Percentiles rank a stretch among this genome's conserved stretches.
Conservation (phyloP, 2,888 invertebrate species). For the Harpalus rufipes region DNA sequence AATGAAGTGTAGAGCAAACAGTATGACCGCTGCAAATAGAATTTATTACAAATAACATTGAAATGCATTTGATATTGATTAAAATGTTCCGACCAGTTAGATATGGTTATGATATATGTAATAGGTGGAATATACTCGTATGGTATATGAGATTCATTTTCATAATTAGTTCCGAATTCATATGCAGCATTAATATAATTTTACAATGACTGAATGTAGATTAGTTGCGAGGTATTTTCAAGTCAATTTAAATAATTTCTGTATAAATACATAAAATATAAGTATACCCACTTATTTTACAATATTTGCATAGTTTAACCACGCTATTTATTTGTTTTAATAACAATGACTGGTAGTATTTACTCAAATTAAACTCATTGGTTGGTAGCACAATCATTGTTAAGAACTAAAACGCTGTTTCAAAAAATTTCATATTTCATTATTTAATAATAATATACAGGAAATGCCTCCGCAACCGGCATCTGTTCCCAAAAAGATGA, state of each 20-base stretch:
- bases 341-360: no score
- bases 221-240: not conserved
- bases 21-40: not conserved
- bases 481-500: no score
- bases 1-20: not conserved
- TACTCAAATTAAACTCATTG: no score
- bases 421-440: no score
- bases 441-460: no score
- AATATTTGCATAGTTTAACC: no score
- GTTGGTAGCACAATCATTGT: no score
- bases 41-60: conserved; percentile 11
- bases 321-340: no score
- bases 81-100: not conserved
- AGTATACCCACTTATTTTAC: no score
- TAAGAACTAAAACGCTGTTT: no score
- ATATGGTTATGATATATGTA: not conserved
- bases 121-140: not conserved
- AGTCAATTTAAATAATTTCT: not conserved
- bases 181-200: not conserved
- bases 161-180: conserved; percentile 4
- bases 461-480: no score
- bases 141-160: conserved; percentile 12
- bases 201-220: not conserved
- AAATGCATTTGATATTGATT: conserved; percentile 16
- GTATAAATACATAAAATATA: no score